A percentile compares a stretch with the other conserved stretches of the same genome.
Conservation (phyloP, 2,888 invertebrate species). For the Lucinisca nassula region DNA sequence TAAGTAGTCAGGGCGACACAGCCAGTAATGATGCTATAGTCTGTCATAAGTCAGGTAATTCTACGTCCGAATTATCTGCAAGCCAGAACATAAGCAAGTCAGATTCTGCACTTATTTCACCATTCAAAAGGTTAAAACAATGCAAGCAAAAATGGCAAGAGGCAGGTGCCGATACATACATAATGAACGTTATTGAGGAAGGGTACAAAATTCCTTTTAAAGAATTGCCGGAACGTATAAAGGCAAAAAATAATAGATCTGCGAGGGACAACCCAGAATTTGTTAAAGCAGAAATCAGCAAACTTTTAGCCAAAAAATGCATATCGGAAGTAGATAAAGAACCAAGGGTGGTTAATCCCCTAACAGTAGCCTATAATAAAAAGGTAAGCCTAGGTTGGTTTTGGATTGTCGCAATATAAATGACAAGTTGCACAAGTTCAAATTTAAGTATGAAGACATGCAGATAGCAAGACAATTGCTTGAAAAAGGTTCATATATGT, state of each 20-base stretch:
- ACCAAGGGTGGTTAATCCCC: too few relatives aligned
- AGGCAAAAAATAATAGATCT: slow-evolving; percentile 10
- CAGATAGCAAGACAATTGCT: not conserved
- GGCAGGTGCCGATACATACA: not conserved
- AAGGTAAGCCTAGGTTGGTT: too few relatives aligned
- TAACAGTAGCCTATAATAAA: too few relatives aligned
- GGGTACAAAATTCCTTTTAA: slow-evolving; percentile 27
- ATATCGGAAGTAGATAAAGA: too few relatives aligned
- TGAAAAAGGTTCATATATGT: not conserved
- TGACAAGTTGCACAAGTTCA: too few relatives aligned
- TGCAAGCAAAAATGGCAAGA: not conserved
- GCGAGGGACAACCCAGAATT: slow-evolving; percentile 10
- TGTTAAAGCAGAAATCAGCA: not conserved
- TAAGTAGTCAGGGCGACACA: not conserved
- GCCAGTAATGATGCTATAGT: not conserved
- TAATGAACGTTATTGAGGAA: slow-evolving; percentile 18
- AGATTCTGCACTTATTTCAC: not conserved
- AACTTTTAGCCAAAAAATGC: too few relatives aligned
- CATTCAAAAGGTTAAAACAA: not conserved
- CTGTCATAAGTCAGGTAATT: not conserved
- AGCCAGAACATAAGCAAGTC: too few relatives aligned
- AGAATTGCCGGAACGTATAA: not conserved
- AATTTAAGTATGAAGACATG: not conserved
- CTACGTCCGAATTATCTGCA: too few relatives aligned
- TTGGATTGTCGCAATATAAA: too few relatives aligned